Evolutionary conservation across 2,113 vertebrate genomes (phyloP), one percentile per base, ranked within the genome.

Genomic region (Shinisaurus crocodilurus): DNA sequence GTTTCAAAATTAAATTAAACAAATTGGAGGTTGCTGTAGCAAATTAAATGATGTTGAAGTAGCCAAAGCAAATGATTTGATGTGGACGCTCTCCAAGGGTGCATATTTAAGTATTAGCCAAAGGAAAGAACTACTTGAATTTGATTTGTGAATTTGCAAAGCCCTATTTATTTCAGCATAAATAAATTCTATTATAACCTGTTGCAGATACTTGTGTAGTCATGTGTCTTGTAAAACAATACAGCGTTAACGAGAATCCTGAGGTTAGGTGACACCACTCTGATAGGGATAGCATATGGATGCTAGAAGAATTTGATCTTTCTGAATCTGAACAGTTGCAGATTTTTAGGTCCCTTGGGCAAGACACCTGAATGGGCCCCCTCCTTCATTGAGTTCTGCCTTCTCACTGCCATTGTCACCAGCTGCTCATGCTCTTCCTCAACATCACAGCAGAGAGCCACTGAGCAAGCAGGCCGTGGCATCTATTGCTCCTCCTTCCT

Each of bases 1-100:
- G 88, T 77, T 85, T 76, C 67, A 89, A 85, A 85, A 89, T 89
- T 77, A 85, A 85, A 77, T 85, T 85, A 77, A 67, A 89, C 82
- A 89, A 85, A 89, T 89, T 89, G 72, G 60, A 89, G 82, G 82
- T 67, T 89, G 88, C 82, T 77, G 60, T 40, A 85, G 72, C 57
- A 89, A 89, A 89, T 89, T 89, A 85, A 77, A 89, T 67, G 69
- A 89, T 82, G 79, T 70, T 27, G n/a, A 60, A 82, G 57, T 85
- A 89, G 88, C 82, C 88, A 89, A 77, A 50, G 43, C 70, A 74
- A 89, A 89, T 89, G 34, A 85, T 85, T 85, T 79, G 43, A 89
- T 79, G 82, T 63, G 60, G 74, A 77, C 65, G 45, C 72, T 89
- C 72, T 89, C 88, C 57, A 69, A 89, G 82, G 82, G 34, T 77